phyloP scores from a whole-genome alignment of 92 coral and sea anemone species.

The Bergia puertoricense region DNA sequence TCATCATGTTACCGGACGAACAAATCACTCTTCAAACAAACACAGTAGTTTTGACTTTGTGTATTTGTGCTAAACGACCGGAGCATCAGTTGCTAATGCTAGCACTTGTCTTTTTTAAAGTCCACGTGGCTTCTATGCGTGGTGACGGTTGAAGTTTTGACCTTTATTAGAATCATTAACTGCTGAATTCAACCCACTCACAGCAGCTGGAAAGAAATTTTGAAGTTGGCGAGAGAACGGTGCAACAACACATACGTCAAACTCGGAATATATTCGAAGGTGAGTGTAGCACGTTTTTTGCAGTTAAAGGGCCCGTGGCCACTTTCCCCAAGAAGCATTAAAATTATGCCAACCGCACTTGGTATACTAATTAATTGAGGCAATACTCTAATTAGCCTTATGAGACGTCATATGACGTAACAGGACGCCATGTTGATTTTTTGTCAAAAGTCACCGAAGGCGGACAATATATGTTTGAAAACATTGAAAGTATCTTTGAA shows the following conservation, averaged over 20 bases:
- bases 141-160: neutral
- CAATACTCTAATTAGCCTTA: too few relatives aligned
- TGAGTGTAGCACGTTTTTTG: neutral
- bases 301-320: too few relatives aligned
- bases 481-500: too few relatives aligned
- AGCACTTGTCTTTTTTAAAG: neutral
- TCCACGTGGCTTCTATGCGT: neutral
- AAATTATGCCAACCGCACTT: too few relatives aligned
- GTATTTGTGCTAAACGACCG: neutral
- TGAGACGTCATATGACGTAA: too few relatives aligned
- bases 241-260: slow-evolving; percentile 2
- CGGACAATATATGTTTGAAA: too few relatives aligned
- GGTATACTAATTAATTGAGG: too few relatives aligned
- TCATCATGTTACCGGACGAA: neutral
- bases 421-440: too few relatives aligned
- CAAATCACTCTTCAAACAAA: neutral
- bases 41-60: neutral
- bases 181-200: neutral
- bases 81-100: neutral
- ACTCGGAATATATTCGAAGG: neutral
- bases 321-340: too few relatives aligned
- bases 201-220: neutral
- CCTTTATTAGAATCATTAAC: neutral
- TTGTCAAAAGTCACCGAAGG: too few relatives aligned
- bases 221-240: slow-evolving; percentile 1